Conservation (phyloP, 1,140 invertebrate species). For the Hirudo medicinalis region DNA sequence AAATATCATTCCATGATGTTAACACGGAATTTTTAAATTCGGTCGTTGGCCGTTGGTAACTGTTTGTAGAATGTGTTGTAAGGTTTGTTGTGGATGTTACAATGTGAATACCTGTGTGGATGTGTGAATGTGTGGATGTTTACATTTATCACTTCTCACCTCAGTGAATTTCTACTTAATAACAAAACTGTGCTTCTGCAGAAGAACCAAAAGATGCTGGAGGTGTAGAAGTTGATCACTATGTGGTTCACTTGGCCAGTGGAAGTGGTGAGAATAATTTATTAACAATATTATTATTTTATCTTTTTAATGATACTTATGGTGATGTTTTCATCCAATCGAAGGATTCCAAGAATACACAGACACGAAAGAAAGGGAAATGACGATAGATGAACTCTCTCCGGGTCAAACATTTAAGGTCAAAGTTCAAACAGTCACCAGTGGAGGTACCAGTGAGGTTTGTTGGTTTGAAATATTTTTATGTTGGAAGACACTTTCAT, state of each 20-base stretch:
- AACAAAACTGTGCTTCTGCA: background rate
- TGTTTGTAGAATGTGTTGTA: no score
- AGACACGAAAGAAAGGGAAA: constrained; percentile 42
- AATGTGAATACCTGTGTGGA: no score
- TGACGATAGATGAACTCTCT: constrained; percentile 58
- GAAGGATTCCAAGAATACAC: background rate
- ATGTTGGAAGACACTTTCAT: no score
- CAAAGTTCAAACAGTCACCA: constrained; percentile 51
- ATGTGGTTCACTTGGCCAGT: background rate
- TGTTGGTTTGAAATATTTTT: constrained; percentile 14
- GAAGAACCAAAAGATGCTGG: constrained; percentile 2
- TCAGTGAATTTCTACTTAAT: no score
- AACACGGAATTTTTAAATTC: no score
- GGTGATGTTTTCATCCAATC: background rate
- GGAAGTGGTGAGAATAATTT: background rate
- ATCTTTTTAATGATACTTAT: background rate
- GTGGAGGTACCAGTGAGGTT: constrained; percentile 52
- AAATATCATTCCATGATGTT: no score
- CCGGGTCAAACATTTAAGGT: constrained; percentile 65
- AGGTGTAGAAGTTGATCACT: background rate
- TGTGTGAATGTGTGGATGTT: no score
- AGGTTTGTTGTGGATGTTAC: no score
- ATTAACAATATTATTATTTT: background rate
- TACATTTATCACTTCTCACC: no score
- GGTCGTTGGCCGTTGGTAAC: no score